These are phyloP conservation scores for Ceyx erithaca DNA, from an alignment of 2,797 vertebrate species.

Conservation along the genomic window DNA sequence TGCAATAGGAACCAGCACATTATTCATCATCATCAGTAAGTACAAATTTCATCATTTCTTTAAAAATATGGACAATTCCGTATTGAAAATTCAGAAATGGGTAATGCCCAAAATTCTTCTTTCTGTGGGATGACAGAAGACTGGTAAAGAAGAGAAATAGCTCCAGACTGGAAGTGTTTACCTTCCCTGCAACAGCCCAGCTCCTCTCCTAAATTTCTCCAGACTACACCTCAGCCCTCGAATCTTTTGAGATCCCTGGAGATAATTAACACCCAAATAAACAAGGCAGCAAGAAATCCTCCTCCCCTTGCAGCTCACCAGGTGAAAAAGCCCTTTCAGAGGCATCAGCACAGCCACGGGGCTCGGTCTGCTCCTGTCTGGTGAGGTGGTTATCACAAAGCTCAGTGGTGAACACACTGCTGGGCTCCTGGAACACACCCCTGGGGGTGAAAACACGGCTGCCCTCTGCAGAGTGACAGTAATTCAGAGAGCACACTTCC, in stretches of 20 bases:
- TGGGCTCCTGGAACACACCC: neutral
- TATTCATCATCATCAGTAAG: neutral
- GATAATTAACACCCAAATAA: neutral
- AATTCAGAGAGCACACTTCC: too few relatives aligned
- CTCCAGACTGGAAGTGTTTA: rapidly evolving
- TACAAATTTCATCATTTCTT: neutral
- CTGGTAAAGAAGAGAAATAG: neutral
- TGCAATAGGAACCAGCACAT: neutral
- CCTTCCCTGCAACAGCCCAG: neutral
- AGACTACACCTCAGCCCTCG: neutral
- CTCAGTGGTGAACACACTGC: neutral
- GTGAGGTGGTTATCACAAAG: neutral
- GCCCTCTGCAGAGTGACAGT: too few relatives aligned
- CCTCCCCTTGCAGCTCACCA: neutral
- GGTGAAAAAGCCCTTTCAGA: neutral
- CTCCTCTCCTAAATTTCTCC: neutral
- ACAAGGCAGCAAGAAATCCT: neutral
- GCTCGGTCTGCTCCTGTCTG: neutral
- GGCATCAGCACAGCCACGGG: neutral
- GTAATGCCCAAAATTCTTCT: neutral
- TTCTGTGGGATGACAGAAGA: neutral
- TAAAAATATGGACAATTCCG: neutral
- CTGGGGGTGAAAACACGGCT: too few relatives aligned
- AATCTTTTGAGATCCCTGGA: neutral
- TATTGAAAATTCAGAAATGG: neutral